Base-by-base conservation (phyloP, 2,888 invertebrate species). In the Drosophila limbata region DNA sequence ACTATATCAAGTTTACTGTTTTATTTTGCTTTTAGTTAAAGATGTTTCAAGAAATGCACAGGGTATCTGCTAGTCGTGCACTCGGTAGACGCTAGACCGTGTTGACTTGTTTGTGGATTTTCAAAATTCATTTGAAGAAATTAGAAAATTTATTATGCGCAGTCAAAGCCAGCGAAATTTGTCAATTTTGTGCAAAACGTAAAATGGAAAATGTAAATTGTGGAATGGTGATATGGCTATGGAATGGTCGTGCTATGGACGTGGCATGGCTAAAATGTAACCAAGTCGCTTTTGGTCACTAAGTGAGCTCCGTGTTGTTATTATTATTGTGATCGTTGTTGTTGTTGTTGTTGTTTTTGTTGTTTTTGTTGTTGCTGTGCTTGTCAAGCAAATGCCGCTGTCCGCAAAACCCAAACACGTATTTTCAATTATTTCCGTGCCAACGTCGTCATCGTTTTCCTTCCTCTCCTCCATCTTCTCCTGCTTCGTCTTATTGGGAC, bases 391-490 rank as follows among this genome's bases (percentile, higher is more conserved):
- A 87, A 79, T 76, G 75, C 75, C 69, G 79, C 76, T 80, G 89
- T 87, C 85, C 89, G 67, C 84, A 84, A 88, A 84, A 80, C 76
- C 84, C 81, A 79, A 87, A 90, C 90, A 91, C 90, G 90, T 90
- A 88, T 87, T 90, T 89, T 85, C 91, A 90, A 90, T 90, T 90
- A 91, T 88, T 89, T 89, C 82, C 80, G 77, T 80, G 87, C 77
- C 84, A 85, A 80, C 70, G 73, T 88, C 68, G 77, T 72, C 75
- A 65, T 35, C 21, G n/a, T 47, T 2, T 8, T 19, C 13, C 21
- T n/a, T 37, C 28, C 8, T 2, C 13, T 19, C 13, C 13, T n/a
- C 3, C n/a, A 15, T 4, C 6, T 37, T 6, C 37, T 3, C 5
- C 37, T n/a, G n/a, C 37, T 37, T n/a, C n/a, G 6, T n/a, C 44